These are phyloP conservation scores for Aricia artaxerxes DNA, from an alignment of 2,888 invertebrate species.

Conservation along the genomic window DNA sequence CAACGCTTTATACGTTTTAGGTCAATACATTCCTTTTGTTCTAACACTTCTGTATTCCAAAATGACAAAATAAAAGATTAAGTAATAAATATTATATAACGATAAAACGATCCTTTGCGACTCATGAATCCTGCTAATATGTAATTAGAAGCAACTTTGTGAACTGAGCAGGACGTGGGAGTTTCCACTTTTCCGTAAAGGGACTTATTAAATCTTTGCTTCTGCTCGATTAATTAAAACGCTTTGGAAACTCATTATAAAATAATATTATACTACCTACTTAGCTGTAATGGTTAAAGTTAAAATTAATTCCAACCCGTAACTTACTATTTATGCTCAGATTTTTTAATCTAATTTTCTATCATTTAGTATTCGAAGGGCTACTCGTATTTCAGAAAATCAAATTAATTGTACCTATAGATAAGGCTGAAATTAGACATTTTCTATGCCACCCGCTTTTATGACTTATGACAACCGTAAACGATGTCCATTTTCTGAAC, in stretches of 20 bases:
- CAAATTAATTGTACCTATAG: background rate
- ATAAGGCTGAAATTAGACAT: background rate
- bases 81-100: background rate
- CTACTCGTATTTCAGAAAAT: background rate
- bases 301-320: background rate
- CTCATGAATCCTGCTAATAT: background rate
- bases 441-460: too few relatives aligned
- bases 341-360: background rate
- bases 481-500: too few relatives aligned
- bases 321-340: background rate
- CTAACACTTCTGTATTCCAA: background rate
- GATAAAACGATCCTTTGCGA: too few relatives aligned
- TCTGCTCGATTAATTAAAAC: background rate
- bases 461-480: too few relatives aligned
- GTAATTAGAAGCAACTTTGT: background rate
- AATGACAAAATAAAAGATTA: background rate
- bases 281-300: background rate
- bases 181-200: background rate
- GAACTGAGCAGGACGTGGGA: background rate
- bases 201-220: background rate
- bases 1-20: slow-evolving; percentile 13
- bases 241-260: background rate
- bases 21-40: background rate
- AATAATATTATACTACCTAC: background rate
- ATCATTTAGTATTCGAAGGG: background rate